phyloP scores from a whole-genome alignment of 2,888 invertebrate genomes.

The Orthosia cruda region DNA sequence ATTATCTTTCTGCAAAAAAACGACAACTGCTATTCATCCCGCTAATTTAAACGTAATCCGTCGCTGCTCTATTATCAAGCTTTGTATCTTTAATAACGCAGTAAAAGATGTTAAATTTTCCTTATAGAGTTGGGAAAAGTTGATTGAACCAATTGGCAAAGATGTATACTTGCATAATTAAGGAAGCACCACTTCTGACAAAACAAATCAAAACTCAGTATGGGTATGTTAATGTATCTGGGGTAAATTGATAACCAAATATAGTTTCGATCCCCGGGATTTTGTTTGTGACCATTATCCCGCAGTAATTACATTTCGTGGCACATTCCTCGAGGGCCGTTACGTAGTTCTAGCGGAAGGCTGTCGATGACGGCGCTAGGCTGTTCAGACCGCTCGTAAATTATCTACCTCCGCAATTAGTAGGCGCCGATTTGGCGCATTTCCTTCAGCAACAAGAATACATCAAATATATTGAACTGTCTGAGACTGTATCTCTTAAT shows the following conservation, averaged over 20 bases:
- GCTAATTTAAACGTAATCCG: slow-evolving; percentile 80
- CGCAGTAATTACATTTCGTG: slow-evolving; percentile 39
- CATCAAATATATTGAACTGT: slow-evolving; percentile 62
- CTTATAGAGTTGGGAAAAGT: slow-evolving; percentile 69
- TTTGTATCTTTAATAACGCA: slow-evolving; percentile 63
- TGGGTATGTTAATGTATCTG: too few species aligned
- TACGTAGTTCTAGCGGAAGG: slow-evolving; percentile 75
- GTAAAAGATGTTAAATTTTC: slow-evolving; percentile 66
- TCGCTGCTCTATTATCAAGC: slow-evolving; percentile 70
- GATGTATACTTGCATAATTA: slow-evolving; percentile 42
- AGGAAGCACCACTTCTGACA: slow-evolving; percentile 33
- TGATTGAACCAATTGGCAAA: slow-evolving; percentile 44
- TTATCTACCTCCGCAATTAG: slow-evolving; percentile 89
- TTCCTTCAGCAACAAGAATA: slow-evolving; percentile 71
- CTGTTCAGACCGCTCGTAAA: slow-evolving; percentile 86
- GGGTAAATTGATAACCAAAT: slow-evolving; percentile 24
- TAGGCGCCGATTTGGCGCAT: slow-evolving; percentile 89
- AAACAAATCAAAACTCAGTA: slow-evolving; percentile 25
- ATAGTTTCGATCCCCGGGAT: slow-evolving; percentile 3
- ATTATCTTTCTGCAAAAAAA: slow-evolving; percentile 82
- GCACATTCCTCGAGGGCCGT: slow-evolving; percentile 63
- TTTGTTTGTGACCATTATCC: slow-evolving; percentile 36
- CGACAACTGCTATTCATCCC: slow-evolving; percentile 73
- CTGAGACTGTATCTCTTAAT: slow-evolving; percentile 59
- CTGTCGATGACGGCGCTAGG: slow-evolving; percentile 76